Evolutionary conservation across 1,140 invertebrate species (phyloP), one percentile per base, ranked within the genome.

Genomic region (Musca vetustissima): DNA sequence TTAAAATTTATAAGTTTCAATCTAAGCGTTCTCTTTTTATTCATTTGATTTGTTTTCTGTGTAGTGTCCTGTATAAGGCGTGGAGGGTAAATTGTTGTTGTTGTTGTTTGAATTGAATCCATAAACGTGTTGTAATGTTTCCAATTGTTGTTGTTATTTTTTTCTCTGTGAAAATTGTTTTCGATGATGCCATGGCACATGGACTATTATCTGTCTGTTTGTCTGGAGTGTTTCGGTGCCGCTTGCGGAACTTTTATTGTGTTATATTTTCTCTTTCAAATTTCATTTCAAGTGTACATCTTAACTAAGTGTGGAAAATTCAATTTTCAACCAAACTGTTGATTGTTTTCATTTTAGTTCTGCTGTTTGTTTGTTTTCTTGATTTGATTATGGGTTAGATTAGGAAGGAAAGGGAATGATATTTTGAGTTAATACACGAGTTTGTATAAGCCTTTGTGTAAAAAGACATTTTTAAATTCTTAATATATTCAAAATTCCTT

Each of bases 1-100:
- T 36, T 36, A 61, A 61, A 61, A 61, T 61, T 61, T 61, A 61
- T 61, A 61, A 61, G 57, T 61, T 61, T 36, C 55, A 36, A n/a
- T 43, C 32, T 21, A 36, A 43, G 21, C 28, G 14, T 19, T 17
- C 57, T 19, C 25, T 32, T 59, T 55, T 11, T 55, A 24, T 49
- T 24, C 22, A 55, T 15, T 55, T 55, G 2, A 24, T 55, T 15
- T 32, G 1, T n/a, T 32, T 52, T 19, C n/a, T 52, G 3, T 43
- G n/a, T n/a, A n/a, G n/a, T 43, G 11, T 43, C 36, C 36, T 13
- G n/a, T 43, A 43, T 43, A 43, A 43, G 11, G 2, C 7, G 36
- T 43, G n/a, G n/a, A n/a, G n/a, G n/a, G n/a, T n/a, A n/a, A 43
- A 9, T 2, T 52, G 9, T 52, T 52, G n/a, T 52, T 52, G 49